Percentiles rank a stretch among this genome's conserved stretches.
Evolutionary conservation across 2,888 invertebrate genomes (phyloP).

Genomic region (Drosophila fungiperda): DNA sequence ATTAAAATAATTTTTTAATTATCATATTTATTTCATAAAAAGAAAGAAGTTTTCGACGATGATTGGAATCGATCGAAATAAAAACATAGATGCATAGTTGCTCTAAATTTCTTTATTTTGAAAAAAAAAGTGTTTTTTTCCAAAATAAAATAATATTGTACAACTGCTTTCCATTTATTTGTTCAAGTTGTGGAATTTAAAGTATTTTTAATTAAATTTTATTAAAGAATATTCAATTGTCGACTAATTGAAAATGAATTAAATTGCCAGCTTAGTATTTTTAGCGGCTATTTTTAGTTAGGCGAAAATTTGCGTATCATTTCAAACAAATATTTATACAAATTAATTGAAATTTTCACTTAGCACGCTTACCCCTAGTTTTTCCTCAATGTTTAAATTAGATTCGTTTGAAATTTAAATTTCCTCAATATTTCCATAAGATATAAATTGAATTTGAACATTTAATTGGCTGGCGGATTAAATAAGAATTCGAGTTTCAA

Average conservation of each 20-base stretch:
- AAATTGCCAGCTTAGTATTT: neutral
- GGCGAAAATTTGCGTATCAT: neutral
- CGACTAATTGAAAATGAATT: slow-evolving; percentile 1
- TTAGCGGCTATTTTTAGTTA: slow-evolving; percentile 11
- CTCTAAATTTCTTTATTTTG: neutral
- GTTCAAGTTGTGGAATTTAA: neutral
- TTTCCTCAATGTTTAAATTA: neutral
- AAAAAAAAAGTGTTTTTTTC: neutral
- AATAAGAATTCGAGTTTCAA: slow-evolving; percentile 19
- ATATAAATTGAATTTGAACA: neutral
- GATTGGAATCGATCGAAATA: neutral
- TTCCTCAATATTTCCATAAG: neutral
- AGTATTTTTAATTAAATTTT: neutral
- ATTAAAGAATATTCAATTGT: neutral
- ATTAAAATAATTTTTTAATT: no score
- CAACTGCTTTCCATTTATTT: neutral
- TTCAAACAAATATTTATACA: slow-evolving; percentile 44
- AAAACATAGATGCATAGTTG: neutral
- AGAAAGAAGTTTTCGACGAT: neutral
- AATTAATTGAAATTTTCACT: slow-evolving; percentile 45
- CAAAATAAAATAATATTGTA: no score
- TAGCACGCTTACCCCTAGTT: neutral
- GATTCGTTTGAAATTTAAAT: neutral
- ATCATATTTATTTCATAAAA: neutral
- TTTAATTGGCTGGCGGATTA: slow-evolving; percentile 2